phyloP scores from a whole-genome alignment of 1,140 invertebrate genomes.

The Drosophila kurseongensis region DNA sequence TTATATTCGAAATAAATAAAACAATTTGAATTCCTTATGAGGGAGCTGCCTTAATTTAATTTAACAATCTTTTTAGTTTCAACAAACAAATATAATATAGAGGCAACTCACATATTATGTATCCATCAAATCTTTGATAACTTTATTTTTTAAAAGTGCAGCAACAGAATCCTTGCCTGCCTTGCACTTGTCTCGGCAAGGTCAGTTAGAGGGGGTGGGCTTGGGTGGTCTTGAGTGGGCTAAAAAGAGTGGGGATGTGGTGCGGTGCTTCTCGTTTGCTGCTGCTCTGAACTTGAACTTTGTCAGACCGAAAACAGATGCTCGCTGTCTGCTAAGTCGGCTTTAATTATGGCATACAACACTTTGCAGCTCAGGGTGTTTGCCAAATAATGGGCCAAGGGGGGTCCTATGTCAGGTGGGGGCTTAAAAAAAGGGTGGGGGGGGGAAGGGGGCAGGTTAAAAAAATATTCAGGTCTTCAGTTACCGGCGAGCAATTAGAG shows the following conservation, averaged over 20 bases:
- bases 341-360: constrained; percentile 51
- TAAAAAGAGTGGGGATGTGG: not conserved
- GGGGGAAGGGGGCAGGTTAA: not conserved
- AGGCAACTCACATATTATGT: too few species aligned
- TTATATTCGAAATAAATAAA: too few species aligned
- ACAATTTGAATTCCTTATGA: too few species aligned
- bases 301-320: constrained; percentile 50
- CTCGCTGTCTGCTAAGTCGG: constrained; percentile 51
- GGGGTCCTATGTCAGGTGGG: not conserved
- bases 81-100: too few species aligned
- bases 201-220: constrained; percentile 8
- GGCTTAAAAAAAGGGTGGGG: not conserved
- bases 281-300: constrained; percentile 48
- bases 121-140: too few species aligned
- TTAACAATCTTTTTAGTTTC: too few species aligned
- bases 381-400: not conserved
- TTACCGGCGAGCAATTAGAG: constrained; percentile 43
- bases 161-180: constrained; percentile 17
- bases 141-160: constrained; percentile 8
- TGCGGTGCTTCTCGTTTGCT: constrained; percentile 5
- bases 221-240: constrained; percentile 3
- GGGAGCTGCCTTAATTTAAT: too few species aligned
- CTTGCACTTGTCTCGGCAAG: constrained; percentile 41
- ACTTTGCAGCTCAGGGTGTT: constrained; percentile 19
- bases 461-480: constrained; percentile 25